Evolutionary conservation across 2,113 vertebrate species (phyloP), one percentile per base, ranked within the genome.

Genomic region (Glaucidium brasilianum): DNA sequence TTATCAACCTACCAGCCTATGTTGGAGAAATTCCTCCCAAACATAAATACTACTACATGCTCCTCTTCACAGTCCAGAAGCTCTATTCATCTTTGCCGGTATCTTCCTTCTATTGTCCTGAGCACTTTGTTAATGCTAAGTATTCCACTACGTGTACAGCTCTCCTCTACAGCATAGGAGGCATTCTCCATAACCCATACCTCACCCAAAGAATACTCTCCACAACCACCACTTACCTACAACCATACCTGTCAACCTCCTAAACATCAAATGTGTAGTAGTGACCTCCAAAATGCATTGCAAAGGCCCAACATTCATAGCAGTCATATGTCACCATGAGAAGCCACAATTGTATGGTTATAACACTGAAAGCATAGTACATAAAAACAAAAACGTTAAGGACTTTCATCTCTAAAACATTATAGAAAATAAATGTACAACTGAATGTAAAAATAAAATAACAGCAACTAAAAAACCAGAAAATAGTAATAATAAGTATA

Each of bases 261-360:
- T 97, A 98, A 98, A 97, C 97, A 98, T 93, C 97, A 98, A 96
- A 95, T 97, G 97, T 96, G 98, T 79, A 96, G 97, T 82, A 97
- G 97, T 97, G 97, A 96, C 98, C 98, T 98, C 98, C 98, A 98
- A 96, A 97, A 97, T 96, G 98, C 94, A 97, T 86, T 98, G 97
- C 97, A 98, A 98, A 98, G 96, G 97, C 95, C 96, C 97, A 97
- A 97, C 74, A 97, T 97, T 97, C 98, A 97, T 97, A 97, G 97
- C 94, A 96, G 98, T 90, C 98, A 94, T 94, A 97, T 97, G 97
- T 98, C 98, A 97, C 98, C 98, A 98, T 97, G 98, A 98, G 97
- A 96, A 98, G 98, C 79, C 98, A 98, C 97, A 98, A 98, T 8
- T 98, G 97, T 98, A 97, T 98, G 98, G 97, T 98, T 98, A 98